Base-by-base conservation (phyloP, 2,888 invertebrate species). In the Nycteola revayana region DNA sequence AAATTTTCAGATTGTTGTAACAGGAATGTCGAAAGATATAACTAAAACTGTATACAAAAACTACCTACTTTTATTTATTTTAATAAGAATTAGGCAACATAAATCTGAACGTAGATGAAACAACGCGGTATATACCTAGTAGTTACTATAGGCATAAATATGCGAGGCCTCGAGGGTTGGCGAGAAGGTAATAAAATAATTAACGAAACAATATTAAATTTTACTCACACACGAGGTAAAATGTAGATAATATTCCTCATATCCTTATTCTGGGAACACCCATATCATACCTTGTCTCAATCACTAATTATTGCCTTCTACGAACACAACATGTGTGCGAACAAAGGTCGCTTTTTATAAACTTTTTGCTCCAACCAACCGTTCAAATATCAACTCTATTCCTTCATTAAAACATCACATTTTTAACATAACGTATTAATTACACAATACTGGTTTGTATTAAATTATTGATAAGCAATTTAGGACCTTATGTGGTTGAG, bases 331-430 rank as follows among this genome's bases (percentile, higher is more conserved):
- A 77, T 70, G 62, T 72, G 65, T 49, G 53, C 52, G 40, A 42
- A 72, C 73, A 71, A 66, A 66, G 66, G 57, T 60, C 59, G 53
- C 61, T 68, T 75, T 75, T 70, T 67, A 66, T 47, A 42, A 28
- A 30, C 45, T 60, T 64, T 64, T 60, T 60, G 47, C 49, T 27
- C 50, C 57, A 34, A 10, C 30, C n/a, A 1, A 5, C 7, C 30
- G 34, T 25, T 35, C 10, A 17, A 49, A 10, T 30, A 32, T 17
- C 24, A 46, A 42, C 28, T 21, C 10, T 51, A 46, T 4, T 7
- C n/a, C n/a, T n/a, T 21, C 7, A 28, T 10, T 22, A 7, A n/a
- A 30, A 36, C 32, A 7, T 30, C 36, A 36, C 8, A 0, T 0
- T 0, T 0, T 1, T 0, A 1, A 0, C 0, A 7, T 11, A 48